These are phyloP conservation scores for Osedax frankpressi DNA, from an alignment of 2,888 invertebrate genomes.

Conservation along the genomic window DNA sequence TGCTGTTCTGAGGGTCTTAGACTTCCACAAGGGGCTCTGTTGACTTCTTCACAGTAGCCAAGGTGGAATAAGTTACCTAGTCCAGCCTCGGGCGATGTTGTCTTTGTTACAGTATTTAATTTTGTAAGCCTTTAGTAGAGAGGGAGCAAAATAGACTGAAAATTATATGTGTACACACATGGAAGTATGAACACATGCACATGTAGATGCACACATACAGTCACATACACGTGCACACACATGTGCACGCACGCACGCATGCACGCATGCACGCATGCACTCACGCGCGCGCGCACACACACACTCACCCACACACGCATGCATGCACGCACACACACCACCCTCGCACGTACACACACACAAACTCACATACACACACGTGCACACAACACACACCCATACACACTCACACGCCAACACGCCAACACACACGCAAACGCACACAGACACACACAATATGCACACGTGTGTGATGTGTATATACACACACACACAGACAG, in stretches of 20 bases:
- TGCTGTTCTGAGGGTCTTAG: slow-evolving; percentile 5
- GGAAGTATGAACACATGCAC: not conserved
- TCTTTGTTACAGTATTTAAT: not conserved
- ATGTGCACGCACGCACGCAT: not conserved
- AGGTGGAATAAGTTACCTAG: not conserved
- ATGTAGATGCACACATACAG: too few relatives aligned
- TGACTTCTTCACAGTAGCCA: not conserved
- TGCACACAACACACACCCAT: too few relatives aligned
- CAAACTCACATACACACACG: not conserved
- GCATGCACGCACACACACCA: not conserved
- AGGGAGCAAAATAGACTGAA: not conserved
- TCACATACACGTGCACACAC: too few relatives aligned
- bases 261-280: not conserved
- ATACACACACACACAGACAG: not conserved
- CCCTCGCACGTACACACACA: not conserved
- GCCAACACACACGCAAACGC: not conserved
- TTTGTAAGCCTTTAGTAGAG: not conserved
- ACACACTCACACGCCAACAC: not conserved
- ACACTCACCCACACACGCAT: not conserved
- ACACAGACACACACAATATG: not conserved
- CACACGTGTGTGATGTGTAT: not conserved
- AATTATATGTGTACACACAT: not conserved
- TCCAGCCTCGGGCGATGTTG: not conserved
- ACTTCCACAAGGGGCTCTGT: not conserved
- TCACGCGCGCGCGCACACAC: not conserved